Percentiles rank a stretch among this genome's conserved stretches.
Conservation (phyloP, 2,797 vertebrate genomes). For the Remorina albescens region DNA sequence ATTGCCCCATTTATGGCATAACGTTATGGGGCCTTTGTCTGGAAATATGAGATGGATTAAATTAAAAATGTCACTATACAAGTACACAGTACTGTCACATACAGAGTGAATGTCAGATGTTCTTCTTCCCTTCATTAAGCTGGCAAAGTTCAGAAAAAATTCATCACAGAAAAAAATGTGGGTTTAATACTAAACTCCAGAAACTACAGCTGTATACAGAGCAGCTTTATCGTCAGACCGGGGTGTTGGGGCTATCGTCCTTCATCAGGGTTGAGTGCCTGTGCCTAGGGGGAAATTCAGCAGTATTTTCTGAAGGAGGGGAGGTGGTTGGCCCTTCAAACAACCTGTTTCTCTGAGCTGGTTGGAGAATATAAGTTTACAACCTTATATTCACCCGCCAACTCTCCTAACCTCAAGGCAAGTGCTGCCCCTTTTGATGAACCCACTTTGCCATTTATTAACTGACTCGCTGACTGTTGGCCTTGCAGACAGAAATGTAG, state of each 20-base stretch:
- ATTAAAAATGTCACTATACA: conserved; percentile 15
- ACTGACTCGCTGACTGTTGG: conserved; percentile 52
- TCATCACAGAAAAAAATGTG: too few species aligned
- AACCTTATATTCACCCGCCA: conserved; percentile 47
- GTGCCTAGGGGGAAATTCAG: conserved; percentile 5
- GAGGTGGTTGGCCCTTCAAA: conserved; percentile 41
- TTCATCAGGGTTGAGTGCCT: conserved; percentile 7
- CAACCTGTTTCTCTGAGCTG: conserved; percentile 32
- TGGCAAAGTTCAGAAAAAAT: conserved; percentile 11
- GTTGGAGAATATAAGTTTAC: conserved; percentile 37
- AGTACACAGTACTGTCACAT: neutral
- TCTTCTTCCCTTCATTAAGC: neutral
- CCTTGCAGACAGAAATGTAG: conserved; percentile 36
- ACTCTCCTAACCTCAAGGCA: conserved; percentile 62
- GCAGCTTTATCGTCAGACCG: too few species aligned
- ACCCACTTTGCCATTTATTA: conserved; percentile 68
- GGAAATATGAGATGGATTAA: conserved; percentile 29
- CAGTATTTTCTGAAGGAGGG: conserved; percentile 26
- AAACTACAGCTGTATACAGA: too few species aligned
- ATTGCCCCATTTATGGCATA: conserved; percentile 26
- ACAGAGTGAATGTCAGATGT: conserved; percentile 12
- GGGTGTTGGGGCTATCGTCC: too few species aligned
- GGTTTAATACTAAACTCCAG: neutral
- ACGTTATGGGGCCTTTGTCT: conserved; percentile 17
- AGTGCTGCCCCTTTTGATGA: conserved; percentile 62